phyloP scores from a whole-genome alignment of 2,797 vertebrate genomes.

The Mus spretus region DNA sequence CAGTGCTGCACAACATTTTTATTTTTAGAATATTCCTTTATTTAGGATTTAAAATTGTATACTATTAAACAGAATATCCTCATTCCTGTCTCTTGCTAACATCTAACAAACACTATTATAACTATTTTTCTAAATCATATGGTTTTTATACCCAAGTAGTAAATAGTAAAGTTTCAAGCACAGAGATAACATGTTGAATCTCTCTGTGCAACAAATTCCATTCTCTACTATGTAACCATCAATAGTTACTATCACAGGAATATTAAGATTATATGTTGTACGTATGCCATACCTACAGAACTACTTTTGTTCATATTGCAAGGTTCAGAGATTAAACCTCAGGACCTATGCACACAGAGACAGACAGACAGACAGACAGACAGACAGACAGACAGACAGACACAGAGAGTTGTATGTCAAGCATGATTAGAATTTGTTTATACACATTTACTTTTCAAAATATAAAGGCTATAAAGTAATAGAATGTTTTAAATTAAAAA shows the following conservation, averaged over 20 bases:
- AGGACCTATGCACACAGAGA: not conserved
- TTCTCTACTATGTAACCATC: not conserved
- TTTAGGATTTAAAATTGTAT: not conserved
- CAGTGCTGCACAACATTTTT: not conserved
- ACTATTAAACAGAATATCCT: not conserved
- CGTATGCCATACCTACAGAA: not conserved
- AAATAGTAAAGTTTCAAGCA: not conserved
- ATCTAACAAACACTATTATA: not conserved
- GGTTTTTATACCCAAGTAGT: not conserved
- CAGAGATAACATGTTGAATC: not conserved
- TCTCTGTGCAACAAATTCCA: not conserved
- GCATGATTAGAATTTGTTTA: not conserved
- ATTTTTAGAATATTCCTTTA: not conserved
- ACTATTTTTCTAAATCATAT: not conserved
- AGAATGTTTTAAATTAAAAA: not conserved
- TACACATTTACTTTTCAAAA: not conserved
- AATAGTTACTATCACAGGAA: not conserved
- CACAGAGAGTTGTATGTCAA: not conserved
- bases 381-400: not conserved
- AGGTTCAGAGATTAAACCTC: not conserved
- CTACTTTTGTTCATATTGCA: not conserved
- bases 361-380: not conserved
- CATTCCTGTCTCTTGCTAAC: not conserved
- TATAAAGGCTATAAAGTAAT: not conserved
- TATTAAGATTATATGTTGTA: not conserved